These are phyloP conservation scores for Sardina pilchardus DNA, from an alignment of 2,113 vertebrate genomes.

Conservation along the genomic window DNA sequence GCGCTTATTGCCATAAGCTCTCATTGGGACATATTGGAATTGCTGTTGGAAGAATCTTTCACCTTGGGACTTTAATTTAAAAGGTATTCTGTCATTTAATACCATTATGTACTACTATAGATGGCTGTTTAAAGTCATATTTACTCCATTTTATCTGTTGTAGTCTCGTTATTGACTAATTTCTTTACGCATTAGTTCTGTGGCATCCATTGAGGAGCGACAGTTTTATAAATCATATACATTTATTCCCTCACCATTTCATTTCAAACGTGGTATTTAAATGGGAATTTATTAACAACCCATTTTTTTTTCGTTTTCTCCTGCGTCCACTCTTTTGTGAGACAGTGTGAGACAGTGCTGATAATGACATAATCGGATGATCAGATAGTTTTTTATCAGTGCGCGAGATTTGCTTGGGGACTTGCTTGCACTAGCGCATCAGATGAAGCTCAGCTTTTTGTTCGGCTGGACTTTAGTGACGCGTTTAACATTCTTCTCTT, in stretches of 20 bases:
- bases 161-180: background rate
- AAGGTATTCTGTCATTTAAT: background rate
- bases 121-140: background rate
- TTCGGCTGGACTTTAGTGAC: background rate
- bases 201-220: background rate
- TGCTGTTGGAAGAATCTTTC: background rate
- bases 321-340: background rate
- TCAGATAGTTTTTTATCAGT: background rate
- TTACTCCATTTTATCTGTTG: background rate
- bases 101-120: background rate
- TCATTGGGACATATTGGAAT: constrained; percentile 1
- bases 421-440: background rate
- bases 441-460: background rate
- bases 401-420: background rate
- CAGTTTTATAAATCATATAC: background rate
- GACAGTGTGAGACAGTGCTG: background rate
- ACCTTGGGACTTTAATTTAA: background rate
- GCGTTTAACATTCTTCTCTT: background rate
- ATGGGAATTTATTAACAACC: background rate
- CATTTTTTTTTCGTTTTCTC: background rate
- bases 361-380: background rate
- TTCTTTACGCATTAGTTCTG: background rate
- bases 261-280: background rate
- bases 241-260: background rate
- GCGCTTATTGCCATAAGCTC: background rate